Base-by-base conservation (phyloP, 1,140 invertebrate genomes). In the Drosophila arizonae region DNA sequence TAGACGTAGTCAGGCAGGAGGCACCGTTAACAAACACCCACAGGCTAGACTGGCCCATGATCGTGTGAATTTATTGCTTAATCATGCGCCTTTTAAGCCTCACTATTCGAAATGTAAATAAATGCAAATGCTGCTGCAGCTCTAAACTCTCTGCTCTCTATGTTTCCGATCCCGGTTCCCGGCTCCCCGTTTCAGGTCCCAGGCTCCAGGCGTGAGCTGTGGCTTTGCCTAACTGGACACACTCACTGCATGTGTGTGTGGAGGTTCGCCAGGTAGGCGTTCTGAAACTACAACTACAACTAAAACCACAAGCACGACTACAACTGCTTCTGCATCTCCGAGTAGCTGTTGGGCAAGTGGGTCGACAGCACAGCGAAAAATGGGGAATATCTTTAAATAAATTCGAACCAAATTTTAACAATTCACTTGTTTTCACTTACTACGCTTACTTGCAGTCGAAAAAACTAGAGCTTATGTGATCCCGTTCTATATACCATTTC, bases 21-120 rank as follows among this genome's bases (percentile, higher is more conserved):
- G 60, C 36, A 72, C 70, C 55, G 65, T 54, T 67, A 61, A 64
- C 51, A 64, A 39, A 71, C 66, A 77, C 67, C 72, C 80, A 63
- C 67, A 70, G 46, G 57, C 41, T 13, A 33, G n/a, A 43, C n/a
- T 39, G 21, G 61, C 50, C 45, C 36, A 39, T 66, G 62, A 62
- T 75, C 69, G 81, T 85, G 81, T 74, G 81, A 84, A 84, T 84
- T 84, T 84, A 84, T 84, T 84, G 81, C 81, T 84, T 85, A 84
- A 84, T 84, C 81, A 84, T 84, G 73, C 69, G 77, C 65, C 69
- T 85, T 78, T 77, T 77, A 48, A 68, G 60, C 67, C 50, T 51
- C 77, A 63, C 54, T 45, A 51, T 76, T 72, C 61, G 43, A 67
- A 84, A 85, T 73, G 80, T 74, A 85, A 84, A 84, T 73, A 80